Percentiles rank a stretch among this genome's conserved stretches.
phyloP scores from a whole-genome alignment of 2,113 vertebrate species.

The Melanocharis versteri region DNA sequence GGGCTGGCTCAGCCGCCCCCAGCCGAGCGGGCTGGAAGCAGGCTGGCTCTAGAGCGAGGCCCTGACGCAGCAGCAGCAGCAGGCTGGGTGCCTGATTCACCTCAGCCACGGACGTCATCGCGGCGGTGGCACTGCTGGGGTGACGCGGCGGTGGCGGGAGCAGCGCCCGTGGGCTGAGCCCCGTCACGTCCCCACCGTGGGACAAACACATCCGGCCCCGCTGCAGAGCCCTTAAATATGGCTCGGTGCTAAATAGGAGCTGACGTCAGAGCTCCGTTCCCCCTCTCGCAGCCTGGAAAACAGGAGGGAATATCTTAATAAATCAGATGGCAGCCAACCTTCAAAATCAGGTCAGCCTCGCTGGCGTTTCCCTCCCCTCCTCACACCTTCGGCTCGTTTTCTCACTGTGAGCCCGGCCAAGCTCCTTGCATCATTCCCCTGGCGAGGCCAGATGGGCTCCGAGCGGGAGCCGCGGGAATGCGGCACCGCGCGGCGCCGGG shows the following conservation, averaged over 20 bases:
- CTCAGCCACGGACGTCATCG: background rate
- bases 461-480: background rate
- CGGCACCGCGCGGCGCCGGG: background rate
- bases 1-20: background rate
- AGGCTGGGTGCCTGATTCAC: background rate
- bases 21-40: background rate
- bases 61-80: background rate
- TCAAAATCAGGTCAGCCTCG: constrained; percentile 14
- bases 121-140: background rate
- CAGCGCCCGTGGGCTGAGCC: background rate
- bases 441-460: constrained; percentile 2
- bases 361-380: background rate
- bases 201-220: background rate
- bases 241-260: background rate
- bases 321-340: background rate
- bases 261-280: background rate
- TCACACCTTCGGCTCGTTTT: background rate
- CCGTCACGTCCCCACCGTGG: fast-evolving
- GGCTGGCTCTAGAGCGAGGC: background rate
- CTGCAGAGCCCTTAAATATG: fast-evolving
- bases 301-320: background rate
- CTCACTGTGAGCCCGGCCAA: background rate
- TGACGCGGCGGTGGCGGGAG: background rate
- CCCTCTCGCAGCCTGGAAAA: background rate
- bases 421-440: background rate